Evolutionary conservation across 2,888 invertebrate genomes (phyloP), one percentile per base, ranked within the genome.

Genomic region (Heliconius erato): DNA sequence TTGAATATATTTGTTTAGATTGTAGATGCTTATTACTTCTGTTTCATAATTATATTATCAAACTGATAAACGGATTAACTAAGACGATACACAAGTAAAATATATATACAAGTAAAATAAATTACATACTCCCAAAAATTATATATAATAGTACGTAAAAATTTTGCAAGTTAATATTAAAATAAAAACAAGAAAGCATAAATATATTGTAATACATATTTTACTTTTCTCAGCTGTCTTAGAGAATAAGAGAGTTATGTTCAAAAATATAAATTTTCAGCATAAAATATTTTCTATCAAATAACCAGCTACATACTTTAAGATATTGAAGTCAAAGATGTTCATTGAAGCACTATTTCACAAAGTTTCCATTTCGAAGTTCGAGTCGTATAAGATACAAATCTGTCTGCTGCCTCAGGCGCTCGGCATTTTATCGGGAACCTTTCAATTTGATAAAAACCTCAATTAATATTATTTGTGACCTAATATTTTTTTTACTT

Each of bases 371-470:
- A 90, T 89, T 91, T 90, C 90, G 88, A 90, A 82, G 91, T 90
- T 89, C 86, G 88, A 92, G 88, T 89, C 90, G 92, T 92, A 92
- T 91, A 92, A 91, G 91, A 89, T 89, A 88, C 87, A 89, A 93
- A 91, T 91, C 91, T 91, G 90, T 90, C 89, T 92, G 92, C 91
- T 89, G 94, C 95, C 92, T 85, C 89, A 89, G 93, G 95, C 94
- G 91, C 91, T 92, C 87, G 90, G 91, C 92, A 95, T 95, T 95
- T 95, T 95, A 95, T 95, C 94, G 95, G 94, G 95, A 94, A 94
- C 94, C 93, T 95, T 95, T 94, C 91, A 94, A 93, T 95, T 94
- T 95, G 95, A 96, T 94, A 94, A 92, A 92, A 93, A 90, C 90
- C 92, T 88, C 93, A 95, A 95, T 94, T 95, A 95, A 95, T 94